Base-by-base conservation (phyloP, 2,888 invertebrate species). In the Pinctada fucata region DNA sequence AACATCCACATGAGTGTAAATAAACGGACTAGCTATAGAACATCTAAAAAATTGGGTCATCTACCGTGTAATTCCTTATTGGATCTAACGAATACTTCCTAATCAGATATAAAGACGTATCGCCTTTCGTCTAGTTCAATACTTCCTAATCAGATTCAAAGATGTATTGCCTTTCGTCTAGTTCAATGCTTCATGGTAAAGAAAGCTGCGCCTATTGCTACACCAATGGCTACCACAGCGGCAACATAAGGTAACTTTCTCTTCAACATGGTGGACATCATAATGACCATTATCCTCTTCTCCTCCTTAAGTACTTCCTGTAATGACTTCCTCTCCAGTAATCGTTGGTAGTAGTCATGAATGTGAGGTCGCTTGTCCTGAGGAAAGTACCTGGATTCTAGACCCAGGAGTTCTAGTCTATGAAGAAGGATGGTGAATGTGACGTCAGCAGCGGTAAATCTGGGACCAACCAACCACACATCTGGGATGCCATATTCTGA, bases 361-460 rank as follows among this genome's bases (percentile, higher is more conserved):
- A 88, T 70, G n/a, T 81, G 77, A 4, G 88, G 88, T 13, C 87
- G 84, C 51, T 83, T 86, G 10, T 83, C 81, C n/a, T 48, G 63
- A 16, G 79, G 76, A 76, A 86, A 84, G 75, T 82, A 87, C 13
- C 85, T 79, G 45, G 75, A 74, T 3, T 83, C 84, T n/a, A 88
- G 66, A 6, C 88, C 88, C 3, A 88, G 67, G 50, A 83, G 52
- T 4, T 72, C 49, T 16, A 88, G 79, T n/a, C 88, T 78, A 63
- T 82, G 83, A 16, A 88, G 71, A 2, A 88, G 75, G 2, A 84
- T 78, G 8, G 82, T 76, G 13, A 87, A 81, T 13, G 81, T 78
- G 67, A 89, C 84, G 71, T 89, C 89, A 3, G 88, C 88, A 4
- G 87, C 88, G 5, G 87, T 88, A 72, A 87, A 87, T 47, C 82